Evolutionary conservation across 2,888 invertebrate species (phyloP), one percentile per base, ranked within the genome.

Genomic region (Scaeva pyrastri): DNA sequence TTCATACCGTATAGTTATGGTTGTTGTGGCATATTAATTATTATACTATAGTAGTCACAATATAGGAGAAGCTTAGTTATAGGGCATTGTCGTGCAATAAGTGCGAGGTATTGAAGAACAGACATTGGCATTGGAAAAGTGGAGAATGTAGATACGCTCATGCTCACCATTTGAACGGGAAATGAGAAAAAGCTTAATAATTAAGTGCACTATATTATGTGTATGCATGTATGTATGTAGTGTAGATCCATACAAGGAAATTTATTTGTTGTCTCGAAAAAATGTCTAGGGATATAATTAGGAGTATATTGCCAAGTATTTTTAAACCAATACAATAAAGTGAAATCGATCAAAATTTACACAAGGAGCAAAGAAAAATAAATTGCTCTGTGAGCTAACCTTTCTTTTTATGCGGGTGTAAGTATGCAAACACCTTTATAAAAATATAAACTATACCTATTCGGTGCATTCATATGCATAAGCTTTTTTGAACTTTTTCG

Each of bases 61-160:
- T 85, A 76, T 48, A 58, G 70, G 75, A 31, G 55, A 71, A 56
- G 70, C 68, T 66, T 39, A 23, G n/a, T 19, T 60, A n/a, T n/a
- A 39, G 62, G 58, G 66, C 71, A 81, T 81, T 86, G 73, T 55
- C 72, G 62, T 80, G 73, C 76, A 62, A 55, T 41, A 66, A 45
- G 39, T 50, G 11, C 19, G 11, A 60, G 36, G 41, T 12, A 85
- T 85, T 72, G 55, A 50, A 39, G 73, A 60, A 73, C 70, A 78
- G 84, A 60, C 84, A 84, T 81, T 86, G 81, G 74, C 77, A 70
- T 71, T 78, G 86, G 56, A 11, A 31, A 45, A 64, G 48, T 48
- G 70, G n/a, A n/a, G n/a, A n/a, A n/a, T n/a, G n/a, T n/a, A n/a
- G n/a, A n/a, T 39, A 56, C 55, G 39, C 12, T 39, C 12, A 26